Evolutionary conservation across 2,113 vertebrate species (phyloP).

Genomic region (Daphoenositta chrysoptera): DNA sequence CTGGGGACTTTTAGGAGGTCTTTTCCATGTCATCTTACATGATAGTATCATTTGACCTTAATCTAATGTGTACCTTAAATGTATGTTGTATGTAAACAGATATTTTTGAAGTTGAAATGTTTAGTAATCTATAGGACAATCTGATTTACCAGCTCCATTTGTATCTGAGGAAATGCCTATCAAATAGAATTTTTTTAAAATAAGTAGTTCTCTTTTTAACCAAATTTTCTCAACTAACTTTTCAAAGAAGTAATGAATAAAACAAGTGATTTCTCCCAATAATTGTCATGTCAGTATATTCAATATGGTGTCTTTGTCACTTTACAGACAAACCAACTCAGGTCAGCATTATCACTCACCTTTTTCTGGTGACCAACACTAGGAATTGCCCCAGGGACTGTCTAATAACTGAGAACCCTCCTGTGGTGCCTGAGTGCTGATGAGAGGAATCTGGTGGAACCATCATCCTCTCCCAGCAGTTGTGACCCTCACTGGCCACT

Average conservation of each 20-base stretch:
- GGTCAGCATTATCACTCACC: not conserved
- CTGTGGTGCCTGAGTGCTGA: not conserved
- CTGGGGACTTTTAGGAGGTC: fast-evolving
- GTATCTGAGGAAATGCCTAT: not conserved
- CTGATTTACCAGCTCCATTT: not conserved
- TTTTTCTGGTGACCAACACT: not conserved
- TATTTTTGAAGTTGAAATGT: not conserved
- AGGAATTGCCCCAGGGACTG: not conserved
- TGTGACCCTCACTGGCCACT: not conserved
- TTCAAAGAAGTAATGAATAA: not conserved
- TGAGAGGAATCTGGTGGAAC: not conserved
- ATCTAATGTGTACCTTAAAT: not conserved
- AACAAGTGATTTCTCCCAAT: not conserved
- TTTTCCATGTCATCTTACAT: too few species aligned
- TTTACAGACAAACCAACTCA: not conserved
- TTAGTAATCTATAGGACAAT: not conserved
- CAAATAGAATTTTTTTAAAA: not conserved
- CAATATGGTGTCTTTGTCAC: not conserved
- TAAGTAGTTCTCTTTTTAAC: not conserved
- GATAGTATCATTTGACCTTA: not conserved
- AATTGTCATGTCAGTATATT: not conserved
- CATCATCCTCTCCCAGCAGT: not conserved
- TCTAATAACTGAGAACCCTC: not conserved
- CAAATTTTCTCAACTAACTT: not conserved
- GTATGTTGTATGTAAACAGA: not conserved